phyloP scores from a whole-genome alignment of 2,113 vertebrate genomes.

The Aplodontia rufa region DNA sequence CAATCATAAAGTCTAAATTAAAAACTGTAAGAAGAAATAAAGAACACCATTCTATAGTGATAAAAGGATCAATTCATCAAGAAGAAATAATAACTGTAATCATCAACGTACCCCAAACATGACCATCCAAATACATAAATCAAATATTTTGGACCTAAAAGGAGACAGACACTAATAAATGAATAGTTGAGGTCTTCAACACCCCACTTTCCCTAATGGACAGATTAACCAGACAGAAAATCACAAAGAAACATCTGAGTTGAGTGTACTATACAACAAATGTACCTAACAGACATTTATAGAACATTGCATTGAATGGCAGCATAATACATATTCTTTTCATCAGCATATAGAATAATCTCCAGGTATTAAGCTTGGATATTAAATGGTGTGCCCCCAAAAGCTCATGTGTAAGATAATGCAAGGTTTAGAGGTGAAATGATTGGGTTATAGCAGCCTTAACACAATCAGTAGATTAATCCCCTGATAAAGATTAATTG shows the following conservation, averaged over 20 bases:
- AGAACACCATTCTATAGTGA: background rate
- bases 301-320: background rate
- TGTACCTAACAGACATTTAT: background rate
- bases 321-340: background rate
- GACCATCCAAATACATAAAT: background rate
- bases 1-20: background rate
- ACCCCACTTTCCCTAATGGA: background rate
- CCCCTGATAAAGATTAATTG: no score
- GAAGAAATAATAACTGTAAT: background rate
- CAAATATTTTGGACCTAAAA: background rate
- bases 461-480: no score
- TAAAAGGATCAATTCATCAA: background rate
- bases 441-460: no score
- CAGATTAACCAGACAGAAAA: background rate
- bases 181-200: background rate
- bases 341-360: background rate
- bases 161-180: background rate
- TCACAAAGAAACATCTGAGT: background rate
- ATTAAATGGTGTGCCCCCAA: no score
- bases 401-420: no score
- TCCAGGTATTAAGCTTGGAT: no score
- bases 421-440: no score
- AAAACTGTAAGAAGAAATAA: background rate
- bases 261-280: background rate
- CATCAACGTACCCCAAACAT: background rate